Conservation (phyloP, 2,888 invertebrate genomes). For the Lingula anatina region DNA sequence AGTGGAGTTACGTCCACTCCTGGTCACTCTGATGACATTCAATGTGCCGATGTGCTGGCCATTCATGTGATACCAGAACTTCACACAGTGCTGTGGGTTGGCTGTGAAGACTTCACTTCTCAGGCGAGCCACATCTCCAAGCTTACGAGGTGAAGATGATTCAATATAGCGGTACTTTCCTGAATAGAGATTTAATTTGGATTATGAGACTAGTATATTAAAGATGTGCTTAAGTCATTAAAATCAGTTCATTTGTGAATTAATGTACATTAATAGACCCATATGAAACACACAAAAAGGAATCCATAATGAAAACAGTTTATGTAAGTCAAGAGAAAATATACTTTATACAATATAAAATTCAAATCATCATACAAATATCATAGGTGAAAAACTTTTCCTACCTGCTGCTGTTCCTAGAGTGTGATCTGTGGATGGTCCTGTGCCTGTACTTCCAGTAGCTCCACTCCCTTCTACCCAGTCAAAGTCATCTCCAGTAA, state of each 20-base stretch:
- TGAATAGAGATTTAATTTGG: slow-evolving; percentile 5
- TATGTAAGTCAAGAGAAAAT: too few species aligned
- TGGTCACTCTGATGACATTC: slow-evolving; percentile 9
- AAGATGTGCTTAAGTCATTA: too few species aligned
- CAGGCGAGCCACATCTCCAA: slow-evolving; percentile 24
- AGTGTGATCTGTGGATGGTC: slow-evolving; percentile 36
- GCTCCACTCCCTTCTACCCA: slow-evolving; percentile 36
- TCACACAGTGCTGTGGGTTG: slow-evolving; percentile 17
- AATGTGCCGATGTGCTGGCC: slow-evolving; percentile 35
- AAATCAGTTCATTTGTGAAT: too few species aligned
- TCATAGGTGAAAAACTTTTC: too few species aligned
- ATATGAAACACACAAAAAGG: too few species aligned
- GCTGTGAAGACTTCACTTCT: slow-evolving; percentile 2
- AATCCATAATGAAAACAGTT: too few species aligned
- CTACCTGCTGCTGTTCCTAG: slow-evolving; percentile 22
- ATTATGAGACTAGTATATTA: neutral
- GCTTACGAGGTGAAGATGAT: slow-evolving; percentile 20
- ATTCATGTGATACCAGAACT: slow-evolving; percentile 44
- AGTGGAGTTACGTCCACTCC: slow-evolving; percentile 6
- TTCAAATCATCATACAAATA: too few species aligned
- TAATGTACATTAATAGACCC: too few species aligned
- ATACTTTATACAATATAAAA: too few species aligned
- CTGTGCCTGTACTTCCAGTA: slow-evolving; percentile 22
- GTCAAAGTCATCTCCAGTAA: slow-evolving; percentile 31
- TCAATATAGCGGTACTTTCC: slow-evolving; percentile 42